These are phyloP conservation scores for Myripristis jacobus DNA, from an alignment of 2,797 vertebrate species.

Conservation along the genomic window DNA sequence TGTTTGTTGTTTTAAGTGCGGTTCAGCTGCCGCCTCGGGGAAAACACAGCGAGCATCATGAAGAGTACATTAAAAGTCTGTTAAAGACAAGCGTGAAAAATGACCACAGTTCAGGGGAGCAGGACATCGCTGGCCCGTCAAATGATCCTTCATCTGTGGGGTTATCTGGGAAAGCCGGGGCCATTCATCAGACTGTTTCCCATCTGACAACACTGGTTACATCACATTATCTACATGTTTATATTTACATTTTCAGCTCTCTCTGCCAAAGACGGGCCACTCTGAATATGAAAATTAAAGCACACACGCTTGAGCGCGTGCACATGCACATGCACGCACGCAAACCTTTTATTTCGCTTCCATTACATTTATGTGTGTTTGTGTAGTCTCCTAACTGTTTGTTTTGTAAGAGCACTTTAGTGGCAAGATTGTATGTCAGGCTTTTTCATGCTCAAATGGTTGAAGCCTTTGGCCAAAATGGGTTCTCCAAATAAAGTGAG, in stretches of 20 bases:
- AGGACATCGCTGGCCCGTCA: slow-evolving; percentile 34
- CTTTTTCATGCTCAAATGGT: no score
- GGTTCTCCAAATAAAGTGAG: no score
- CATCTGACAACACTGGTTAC: not conserved
- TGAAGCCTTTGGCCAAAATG: no score
- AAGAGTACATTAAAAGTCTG: slow-evolving; percentile 33
- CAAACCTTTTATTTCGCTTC: not conserved
- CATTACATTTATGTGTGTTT: not conserved
- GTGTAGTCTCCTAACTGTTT: no score
- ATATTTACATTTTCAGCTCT: not conserved
- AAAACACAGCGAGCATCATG: slow-evolving; percentile 17
- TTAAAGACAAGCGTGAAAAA: slow-evolving; percentile 47
- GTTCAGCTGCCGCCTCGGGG: slow-evolving; percentile 8
- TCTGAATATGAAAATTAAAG: no score
- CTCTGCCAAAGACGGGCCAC: no score
- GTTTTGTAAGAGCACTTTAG: no score
- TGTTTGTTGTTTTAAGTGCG: slow-evolving; percentile 10
- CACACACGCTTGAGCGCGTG: not conserved
- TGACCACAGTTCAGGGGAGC: slow-evolving; percentile 36
- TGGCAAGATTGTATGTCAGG: no score
- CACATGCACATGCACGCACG: not conserved
- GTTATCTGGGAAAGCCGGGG: slow-evolving; percentile 25
- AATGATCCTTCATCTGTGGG: slow-evolving; percentile 32
- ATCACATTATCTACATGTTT: slow-evolving; percentile 4
- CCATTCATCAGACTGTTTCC: not conserved